phyloP scores from a whole-genome alignment of 2,888 invertebrate species.

The Phalangium opilio region DNA sequence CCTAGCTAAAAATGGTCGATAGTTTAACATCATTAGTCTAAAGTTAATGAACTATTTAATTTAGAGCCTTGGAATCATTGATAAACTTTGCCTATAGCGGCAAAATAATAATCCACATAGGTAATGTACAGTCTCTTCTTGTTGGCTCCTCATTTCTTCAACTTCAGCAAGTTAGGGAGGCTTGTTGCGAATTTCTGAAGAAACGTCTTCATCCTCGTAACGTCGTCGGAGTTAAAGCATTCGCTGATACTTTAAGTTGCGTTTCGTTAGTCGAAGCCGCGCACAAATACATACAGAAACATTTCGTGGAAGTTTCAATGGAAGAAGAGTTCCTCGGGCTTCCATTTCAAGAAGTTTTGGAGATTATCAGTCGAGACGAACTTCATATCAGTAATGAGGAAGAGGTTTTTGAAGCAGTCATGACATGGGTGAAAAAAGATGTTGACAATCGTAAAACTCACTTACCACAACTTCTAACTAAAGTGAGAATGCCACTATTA shows the following conservation, averaged over 20 bases:
- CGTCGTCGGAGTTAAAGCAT: slow-evolving; percentile 59
- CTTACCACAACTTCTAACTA: slow-evolving; percentile 52
- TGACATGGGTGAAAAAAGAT: slow-evolving; percentile 60
- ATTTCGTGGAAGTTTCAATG: slow-evolving; percentile 58
- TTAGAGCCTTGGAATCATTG: slow-evolving; percentile 58
- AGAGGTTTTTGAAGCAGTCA: slow-evolving; percentile 66
- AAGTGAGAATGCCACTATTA: slow-evolving; percentile 61
- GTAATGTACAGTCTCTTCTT: slow-evolving; percentile 68
- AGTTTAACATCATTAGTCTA: too few relatives aligned
- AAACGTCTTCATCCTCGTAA: slow-evolving; percentile 61
- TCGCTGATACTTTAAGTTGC: slow-evolving; percentile 63
- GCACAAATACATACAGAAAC: slow-evolving; percentile 60
- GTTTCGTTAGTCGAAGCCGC: slow-evolving; percentile 51
- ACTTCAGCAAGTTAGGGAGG: slow-evolving; percentile 58
- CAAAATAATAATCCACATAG: slow-evolving; percentile 53
- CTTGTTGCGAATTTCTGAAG: slow-evolving; percentile 64
- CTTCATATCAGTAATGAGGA: slow-evolving; percentile 60
- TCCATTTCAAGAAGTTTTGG: slow-evolving; percentile 44
- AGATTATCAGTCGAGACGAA: slow-evolving; percentile 56
- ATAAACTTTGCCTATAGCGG: slow-evolving; percentile 74
- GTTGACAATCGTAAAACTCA: slow-evolving; percentile 40
- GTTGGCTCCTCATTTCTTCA: slow-evolving; percentile 70
- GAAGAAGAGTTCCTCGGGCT: slow-evolving; percentile 59
- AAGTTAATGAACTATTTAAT: slow-evolving; percentile 27
- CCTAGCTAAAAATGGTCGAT: too few relatives aligned